Base-by-base conservation (phyloP, 2,797 vertebrate genomes). In the Trichosurus vulpecula region DNA sequence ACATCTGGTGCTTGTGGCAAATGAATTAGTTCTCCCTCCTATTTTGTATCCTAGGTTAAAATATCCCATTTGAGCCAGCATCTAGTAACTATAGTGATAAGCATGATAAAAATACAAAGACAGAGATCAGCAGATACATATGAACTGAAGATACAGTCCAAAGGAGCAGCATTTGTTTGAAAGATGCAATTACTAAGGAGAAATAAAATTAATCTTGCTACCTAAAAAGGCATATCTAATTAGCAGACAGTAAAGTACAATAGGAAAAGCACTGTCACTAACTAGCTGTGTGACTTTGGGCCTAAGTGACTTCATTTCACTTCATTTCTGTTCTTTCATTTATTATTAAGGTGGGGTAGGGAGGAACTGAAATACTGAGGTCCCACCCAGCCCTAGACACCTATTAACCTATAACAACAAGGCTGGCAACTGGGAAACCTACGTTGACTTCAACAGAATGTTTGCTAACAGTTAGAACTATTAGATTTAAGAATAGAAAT, bases 141-240 rank as follows among this genome's bases (percentile, higher is more conserved):
- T 8, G 22, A 92, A 58, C 19, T 57, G 66, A 95, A 89, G 61
- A 66, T 54, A 51, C 30, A n/a, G 9, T 27, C 91, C 92, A 95
- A 94, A 54, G 90, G 47, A 90, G 4, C 0, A 92, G 22, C 1
- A 12, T 74, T 57, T 91, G 27, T 0, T 61, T 16, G 51, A 54
- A 95, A 96, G n/a, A 54, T 8, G 55, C n/a, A 91, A 91, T 58
- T 56, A 61, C 74, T 19, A 93, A 74, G 92, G 53, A 89, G n/a
- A 90, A 94, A 93, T 91, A 94, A 95, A 96, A 91, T 90, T 66
- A 81, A 91, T 57, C 47, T 94, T 92, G 27, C 8, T 81, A 92
- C 57, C 25, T 35, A 91, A 92, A 92, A 90, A 92, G 31, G 10
- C 31, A 61, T 91, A 56, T 92, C 52, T 54, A 47, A 81, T 81